phyloP scores from a whole-genome alignment of 2,888 invertebrate species.

The Melangyna quadrimaculata region DNA sequence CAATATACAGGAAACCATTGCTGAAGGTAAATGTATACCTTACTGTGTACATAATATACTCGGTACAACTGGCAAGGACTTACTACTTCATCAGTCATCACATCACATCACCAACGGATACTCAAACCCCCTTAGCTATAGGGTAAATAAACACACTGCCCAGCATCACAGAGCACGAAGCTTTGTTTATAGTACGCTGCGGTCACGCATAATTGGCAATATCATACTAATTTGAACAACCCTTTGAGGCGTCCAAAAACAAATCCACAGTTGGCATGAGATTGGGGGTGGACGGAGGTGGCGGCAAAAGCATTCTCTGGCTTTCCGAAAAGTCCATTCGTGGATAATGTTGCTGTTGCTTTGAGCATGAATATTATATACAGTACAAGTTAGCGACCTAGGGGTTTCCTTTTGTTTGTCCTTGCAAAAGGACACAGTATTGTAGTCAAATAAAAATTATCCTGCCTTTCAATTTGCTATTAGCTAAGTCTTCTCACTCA shows the following conservation, averaged over 20 bases:
- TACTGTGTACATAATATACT: background rate
- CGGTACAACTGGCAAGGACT: conserved; percentile 5
- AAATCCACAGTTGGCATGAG: conserved; percentile 57
- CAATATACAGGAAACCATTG: conserved; percentile 26
- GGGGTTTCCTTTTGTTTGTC: conserved; percentile 7
- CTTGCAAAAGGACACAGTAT: background rate
- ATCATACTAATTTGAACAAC: conserved; percentile 70
- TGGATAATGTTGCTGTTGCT: conserved; percentile 27
- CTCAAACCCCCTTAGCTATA: background rate
- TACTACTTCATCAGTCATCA: background rate
- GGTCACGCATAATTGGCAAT: conserved; percentile 71
- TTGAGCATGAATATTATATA: background rate
- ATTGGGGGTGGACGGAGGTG: too few species aligned
- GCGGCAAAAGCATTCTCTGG: background rate
- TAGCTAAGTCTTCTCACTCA: too few species aligned
- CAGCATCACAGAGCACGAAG: conserved; percentile 26
- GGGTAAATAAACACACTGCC: conserved; percentile 52
- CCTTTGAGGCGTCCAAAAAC: conserved; percentile 67
- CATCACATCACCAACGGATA: background rate
- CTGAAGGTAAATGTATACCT: background rate
- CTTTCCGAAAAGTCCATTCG: conserved; percentile 5
- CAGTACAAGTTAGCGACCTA: background rate
- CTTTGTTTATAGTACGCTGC: conserved; percentile 65
- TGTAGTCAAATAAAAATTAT: background rate
- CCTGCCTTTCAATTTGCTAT: background rate